phyloP scores from a whole-genome alignment of 2,113 vertebrate species.

The Anhinga anhinga region DNA sequence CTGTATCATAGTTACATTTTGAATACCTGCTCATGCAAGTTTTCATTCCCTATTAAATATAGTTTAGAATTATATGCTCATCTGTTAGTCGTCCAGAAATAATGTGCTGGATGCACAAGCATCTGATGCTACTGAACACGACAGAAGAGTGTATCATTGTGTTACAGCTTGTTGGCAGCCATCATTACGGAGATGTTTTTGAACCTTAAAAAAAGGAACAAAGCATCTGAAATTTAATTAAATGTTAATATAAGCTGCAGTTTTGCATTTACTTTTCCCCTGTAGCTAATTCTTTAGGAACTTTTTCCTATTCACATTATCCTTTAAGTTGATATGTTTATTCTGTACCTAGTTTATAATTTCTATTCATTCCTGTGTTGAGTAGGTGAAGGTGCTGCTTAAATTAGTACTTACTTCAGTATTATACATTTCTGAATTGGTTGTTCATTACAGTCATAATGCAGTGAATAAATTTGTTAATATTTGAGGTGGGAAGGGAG shows the following conservation, averaged over 20 bases:
- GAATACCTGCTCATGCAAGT: conserved; percentile 56
- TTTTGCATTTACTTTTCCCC: neutral
- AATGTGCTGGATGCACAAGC: conserved; percentile 16
- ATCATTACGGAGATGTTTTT: neutral
- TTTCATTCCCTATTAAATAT: conserved; percentile 54
- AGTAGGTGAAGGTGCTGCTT: neutral
- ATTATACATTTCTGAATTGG: neutral
- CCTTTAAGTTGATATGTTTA: neutral
- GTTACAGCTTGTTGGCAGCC: neutral
- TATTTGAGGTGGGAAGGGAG: neutral
- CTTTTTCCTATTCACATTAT: neutral
- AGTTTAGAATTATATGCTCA: conserved; percentile 33
- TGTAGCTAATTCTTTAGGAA: neutral
- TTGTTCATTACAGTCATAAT: neutral
- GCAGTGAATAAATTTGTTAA: neutral
- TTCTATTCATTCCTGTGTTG: neutral
- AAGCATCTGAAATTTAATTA: neutral
- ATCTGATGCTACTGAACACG: neutral
- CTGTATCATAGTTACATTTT: conserved; percentile 14
- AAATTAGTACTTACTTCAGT: neutral
- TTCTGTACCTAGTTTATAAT: neutral
- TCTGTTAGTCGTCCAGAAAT: conserved; percentile 40
- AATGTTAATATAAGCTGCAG: neutral
- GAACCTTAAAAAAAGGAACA: neutral
- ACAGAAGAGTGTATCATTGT: neutral